phyloP scores from a whole-genome alignment of 2,113 vertebrate species.

The Falcunculus frontatus region DNA sequence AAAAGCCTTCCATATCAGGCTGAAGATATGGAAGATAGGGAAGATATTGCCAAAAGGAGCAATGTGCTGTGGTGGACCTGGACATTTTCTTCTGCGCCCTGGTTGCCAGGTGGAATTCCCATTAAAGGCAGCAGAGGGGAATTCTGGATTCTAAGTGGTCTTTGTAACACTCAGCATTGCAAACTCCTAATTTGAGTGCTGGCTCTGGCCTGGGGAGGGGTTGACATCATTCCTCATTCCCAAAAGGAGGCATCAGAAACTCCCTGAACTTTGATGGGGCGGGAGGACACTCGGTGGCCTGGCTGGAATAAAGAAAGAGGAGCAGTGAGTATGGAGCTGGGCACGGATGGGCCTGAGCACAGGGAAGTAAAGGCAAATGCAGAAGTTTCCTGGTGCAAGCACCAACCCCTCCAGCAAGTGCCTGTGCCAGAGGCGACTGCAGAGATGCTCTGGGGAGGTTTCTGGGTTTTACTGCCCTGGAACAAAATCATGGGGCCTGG shows the following conservation, averaged over 20 bases:
- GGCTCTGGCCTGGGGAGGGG: background rate
- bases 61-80: background rate
- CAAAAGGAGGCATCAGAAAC: background rate
- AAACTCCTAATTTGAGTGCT: background rate
- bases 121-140: background rate
- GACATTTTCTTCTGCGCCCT: background rate
- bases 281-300: accelerated
- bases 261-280: background rate
- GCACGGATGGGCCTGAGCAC: background rate
- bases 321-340: background rate
- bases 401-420: background rate
- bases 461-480: background rate
- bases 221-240: background rate
- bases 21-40: background rate
- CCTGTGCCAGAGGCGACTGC: background rate
- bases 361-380: background rate
- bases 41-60: background rate
- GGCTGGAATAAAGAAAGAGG: background rate
- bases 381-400: background rate
- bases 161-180: background rate
- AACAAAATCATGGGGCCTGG: background rate
- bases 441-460: background rate
- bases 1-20: background rate
- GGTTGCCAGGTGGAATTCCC: background rate
- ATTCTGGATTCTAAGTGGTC: background rate